phyloP scores from a whole-genome alignment of 2,113 vertebrate species.

The Oriolus oriolus region DNA sequence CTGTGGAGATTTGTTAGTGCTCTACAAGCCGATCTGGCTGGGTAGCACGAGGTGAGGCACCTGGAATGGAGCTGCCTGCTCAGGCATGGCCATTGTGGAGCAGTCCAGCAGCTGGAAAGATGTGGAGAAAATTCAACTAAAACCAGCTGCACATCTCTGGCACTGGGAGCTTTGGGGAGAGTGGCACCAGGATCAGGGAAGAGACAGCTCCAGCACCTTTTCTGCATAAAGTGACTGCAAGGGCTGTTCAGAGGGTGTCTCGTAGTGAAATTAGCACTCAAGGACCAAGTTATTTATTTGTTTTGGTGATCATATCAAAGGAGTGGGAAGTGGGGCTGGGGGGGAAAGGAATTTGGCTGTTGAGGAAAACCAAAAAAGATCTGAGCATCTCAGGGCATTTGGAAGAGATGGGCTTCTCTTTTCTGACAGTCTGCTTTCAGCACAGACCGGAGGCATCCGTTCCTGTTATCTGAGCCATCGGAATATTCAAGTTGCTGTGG shows the following conservation, averaged over 20 bases:
- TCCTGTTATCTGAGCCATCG: background rate
- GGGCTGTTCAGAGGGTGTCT: background rate
- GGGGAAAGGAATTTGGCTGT: background rate
- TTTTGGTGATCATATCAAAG: background rate
- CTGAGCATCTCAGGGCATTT: background rate
- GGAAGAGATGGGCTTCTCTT: background rate
- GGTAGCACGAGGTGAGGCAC: background rate
- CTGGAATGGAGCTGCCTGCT: background rate
- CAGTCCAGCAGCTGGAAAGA: background rate
- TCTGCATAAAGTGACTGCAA: background rate
- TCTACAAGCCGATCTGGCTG: background rate
- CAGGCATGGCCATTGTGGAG: background rate
- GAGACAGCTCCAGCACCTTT: background rate
- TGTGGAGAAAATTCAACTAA: background rate
- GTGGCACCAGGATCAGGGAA: background rate
- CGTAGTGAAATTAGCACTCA: background rate
- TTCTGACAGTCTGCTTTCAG: background rate
- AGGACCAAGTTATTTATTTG: background rate
- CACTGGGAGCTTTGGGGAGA: background rate
- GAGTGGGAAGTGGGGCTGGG: fast-evolving
- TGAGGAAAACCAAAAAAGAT: background rate
- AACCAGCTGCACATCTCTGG: background rate
- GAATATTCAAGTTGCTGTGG: background rate
- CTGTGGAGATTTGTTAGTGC: background rate
- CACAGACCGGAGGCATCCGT: background rate